Evolutionary conservation across 2,113 vertebrate genomes (phyloP).

Genomic region (Dascyllus trimaculatus): DNA sequence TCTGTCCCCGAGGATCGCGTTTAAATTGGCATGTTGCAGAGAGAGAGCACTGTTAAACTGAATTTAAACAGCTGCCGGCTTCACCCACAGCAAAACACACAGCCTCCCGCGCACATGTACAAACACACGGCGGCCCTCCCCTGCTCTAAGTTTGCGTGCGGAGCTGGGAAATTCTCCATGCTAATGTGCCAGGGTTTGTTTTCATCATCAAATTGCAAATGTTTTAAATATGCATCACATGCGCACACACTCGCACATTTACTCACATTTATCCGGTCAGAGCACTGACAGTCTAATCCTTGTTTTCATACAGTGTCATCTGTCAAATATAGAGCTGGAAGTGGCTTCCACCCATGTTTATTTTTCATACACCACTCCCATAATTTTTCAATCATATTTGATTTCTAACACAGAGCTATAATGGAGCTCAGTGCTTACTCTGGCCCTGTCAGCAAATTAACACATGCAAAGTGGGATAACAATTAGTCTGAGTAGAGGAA

Average conservation of each 20-base stretch:
- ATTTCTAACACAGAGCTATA: conserved; percentile 28
- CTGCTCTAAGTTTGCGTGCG: conserved; percentile 77
- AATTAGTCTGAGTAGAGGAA: conserved; percentile 25
- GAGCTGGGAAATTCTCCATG: conserved; percentile 77
- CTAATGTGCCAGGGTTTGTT: conserved; percentile 83
- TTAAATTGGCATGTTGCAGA: conserved; percentile 77
- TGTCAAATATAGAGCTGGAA: conserved; percentile 62
- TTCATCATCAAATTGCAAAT: conserved; percentile 84
- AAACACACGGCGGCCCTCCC: conserved; percentile 62
- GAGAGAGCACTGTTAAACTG: conserved; percentile 64
- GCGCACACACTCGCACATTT: conserved; percentile 16
- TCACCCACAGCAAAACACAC: conserved; percentile 57
- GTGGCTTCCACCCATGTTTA: conserved; percentile 64
- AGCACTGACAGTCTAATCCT: conserved; percentile 59
- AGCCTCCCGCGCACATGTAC: conserved; percentile 28
- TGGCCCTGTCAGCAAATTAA: conserved; percentile 31
- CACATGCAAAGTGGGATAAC: conserved; percentile 29
- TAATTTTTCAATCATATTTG: conserved; percentile 58
- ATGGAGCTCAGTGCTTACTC: conserved; percentile 12
- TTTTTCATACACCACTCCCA: conserved; percentile 57
- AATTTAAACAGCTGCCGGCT: conserved; percentile 82
- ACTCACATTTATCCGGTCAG: conserved; percentile 53
- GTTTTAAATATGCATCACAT: conserved; percentile 80
- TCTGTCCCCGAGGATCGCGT: conserved; percentile 72
- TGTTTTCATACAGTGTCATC: conserved; percentile 69